phyloP scores from a whole-genome alignment of 2,113 vertebrate genomes.

The Tachysurus vachellii region DNA sequence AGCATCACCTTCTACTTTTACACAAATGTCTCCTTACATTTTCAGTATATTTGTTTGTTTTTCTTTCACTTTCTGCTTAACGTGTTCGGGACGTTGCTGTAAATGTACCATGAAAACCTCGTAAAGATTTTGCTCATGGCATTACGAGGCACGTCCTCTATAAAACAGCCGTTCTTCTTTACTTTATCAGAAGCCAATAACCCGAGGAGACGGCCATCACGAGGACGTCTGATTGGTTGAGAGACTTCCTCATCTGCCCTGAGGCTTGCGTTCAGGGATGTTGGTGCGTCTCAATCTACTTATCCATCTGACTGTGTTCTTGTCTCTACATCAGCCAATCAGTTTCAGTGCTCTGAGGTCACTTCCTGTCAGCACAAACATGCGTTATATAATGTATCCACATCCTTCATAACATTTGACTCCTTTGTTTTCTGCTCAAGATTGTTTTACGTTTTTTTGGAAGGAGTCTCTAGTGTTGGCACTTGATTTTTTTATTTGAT shows the following conservation, averaged over 20 bases:
- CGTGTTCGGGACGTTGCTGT: background rate
- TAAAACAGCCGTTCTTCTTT: constrained; percentile 1
- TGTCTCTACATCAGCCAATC: background rate
- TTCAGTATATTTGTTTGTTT: too few species aligned
- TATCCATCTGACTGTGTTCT: background rate
- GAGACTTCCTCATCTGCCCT: background rate
- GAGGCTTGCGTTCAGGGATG: background rate
- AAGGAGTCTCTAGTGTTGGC: background rate
- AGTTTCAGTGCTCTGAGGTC: background rate
- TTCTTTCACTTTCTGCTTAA: background rate
- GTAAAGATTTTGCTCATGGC: background rate
- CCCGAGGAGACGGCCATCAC: constrained; percentile 5
- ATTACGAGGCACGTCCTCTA: background rate
- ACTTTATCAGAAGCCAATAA: constrained; percentile 5
- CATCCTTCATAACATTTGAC: too few species aligned
- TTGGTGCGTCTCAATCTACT: constrained; percentile 3
- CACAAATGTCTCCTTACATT: background rate
- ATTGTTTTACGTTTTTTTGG: background rate
- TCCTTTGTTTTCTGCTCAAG: background rate
- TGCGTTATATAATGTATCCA: too few species aligned
- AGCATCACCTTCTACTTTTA: background rate
- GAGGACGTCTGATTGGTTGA: constrained; percentile 10
- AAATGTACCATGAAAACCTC: background rate
- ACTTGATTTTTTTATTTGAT: background rate
- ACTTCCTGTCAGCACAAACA: background rate